Conservation (phyloP, 2,888 invertebrate species). For the Stenurella melanura region DNA sequence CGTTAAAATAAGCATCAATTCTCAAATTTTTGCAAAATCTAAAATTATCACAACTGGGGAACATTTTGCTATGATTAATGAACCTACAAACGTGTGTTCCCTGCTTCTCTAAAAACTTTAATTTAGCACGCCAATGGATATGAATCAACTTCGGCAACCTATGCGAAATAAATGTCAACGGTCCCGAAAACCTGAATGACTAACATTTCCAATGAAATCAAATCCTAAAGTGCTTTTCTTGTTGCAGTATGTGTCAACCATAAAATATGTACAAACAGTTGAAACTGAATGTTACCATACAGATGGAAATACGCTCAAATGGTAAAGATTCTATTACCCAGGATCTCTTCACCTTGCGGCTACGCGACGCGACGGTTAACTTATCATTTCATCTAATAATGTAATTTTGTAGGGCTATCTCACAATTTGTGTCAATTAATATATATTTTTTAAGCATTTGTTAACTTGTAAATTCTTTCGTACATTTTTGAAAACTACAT, state of each 20-base stretch:
- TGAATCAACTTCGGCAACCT: conserved; percentile 2
- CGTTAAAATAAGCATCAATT: too few species aligned
- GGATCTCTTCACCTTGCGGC: not conserved
- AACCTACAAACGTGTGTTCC: not conserved
- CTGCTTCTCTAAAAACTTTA: not conserved
- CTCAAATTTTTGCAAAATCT: too few species aligned
- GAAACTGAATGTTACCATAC: not conserved
- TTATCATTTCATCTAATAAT: not conserved
- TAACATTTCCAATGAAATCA: conserved; percentile 17
- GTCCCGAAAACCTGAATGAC: conserved; percentile 21
- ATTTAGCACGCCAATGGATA: not conserved
- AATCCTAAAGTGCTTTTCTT: conserved; percentile 8
- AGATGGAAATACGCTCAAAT: not conserved
- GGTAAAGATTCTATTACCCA: not conserved
- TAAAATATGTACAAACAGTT: conserved; percentile 12
- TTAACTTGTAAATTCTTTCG: too few species aligned
- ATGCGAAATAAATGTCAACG: conserved; percentile 17
- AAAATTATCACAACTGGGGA: too few species aligned
- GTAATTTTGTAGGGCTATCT: not conserved
- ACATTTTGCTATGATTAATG: too few species aligned
- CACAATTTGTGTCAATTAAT: not conserved
- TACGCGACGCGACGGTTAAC: not conserved
- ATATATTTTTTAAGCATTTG: too few species aligned
- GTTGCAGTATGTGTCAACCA: not conserved
- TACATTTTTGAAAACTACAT: too few species aligned